Percentiles rank a stretch among this genome's conserved stretches.
Evolutionary conservation across 1,140 invertebrate genomes (phyloP).

Genomic region (Papilio polytes): DNA sequence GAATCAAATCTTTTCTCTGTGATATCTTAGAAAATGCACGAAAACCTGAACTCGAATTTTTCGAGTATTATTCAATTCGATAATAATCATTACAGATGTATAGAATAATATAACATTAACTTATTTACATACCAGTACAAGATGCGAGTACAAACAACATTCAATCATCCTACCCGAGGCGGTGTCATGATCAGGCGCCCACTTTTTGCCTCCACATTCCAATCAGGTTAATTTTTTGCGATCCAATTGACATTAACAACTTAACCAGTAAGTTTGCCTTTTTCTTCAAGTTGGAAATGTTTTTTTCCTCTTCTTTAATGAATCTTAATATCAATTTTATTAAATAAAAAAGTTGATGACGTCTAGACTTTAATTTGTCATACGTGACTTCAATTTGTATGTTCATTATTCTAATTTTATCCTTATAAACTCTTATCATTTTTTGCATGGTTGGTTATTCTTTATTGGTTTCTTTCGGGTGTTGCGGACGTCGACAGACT

Average conservation of each 20-base stretch:
- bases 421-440: background rate
- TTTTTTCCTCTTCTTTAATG: conserved; percentile 7
- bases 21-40: too few relatives aligned
- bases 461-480: background rate
- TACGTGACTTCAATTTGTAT: background rate
- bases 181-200: conserved; percentile 42
- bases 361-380: background rate
- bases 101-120: background rate
- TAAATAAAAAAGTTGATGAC: background rate
- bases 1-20: too few relatives aligned
- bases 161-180: conserved; percentile 26
- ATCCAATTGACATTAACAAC: conserved; percentile 46
- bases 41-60: too few relatives aligned
- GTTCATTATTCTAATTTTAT: background rate
- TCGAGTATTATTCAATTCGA: background rate
- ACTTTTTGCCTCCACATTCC: conserved; percentile 61
- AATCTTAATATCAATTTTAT: conserved; percentile 10
- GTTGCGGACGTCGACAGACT: background rate
- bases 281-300: background rate
- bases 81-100: background rate
- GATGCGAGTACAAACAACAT: conserved; percentile 10
- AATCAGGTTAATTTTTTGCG: conserved; percentile 50
- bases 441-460: background rate
- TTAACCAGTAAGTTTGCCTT: conserved; percentile 25
- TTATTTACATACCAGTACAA: conserved; percentile 9